Conservation (phyloP, 2,888 invertebrate species). For the Mycogona germanica region DNA sequence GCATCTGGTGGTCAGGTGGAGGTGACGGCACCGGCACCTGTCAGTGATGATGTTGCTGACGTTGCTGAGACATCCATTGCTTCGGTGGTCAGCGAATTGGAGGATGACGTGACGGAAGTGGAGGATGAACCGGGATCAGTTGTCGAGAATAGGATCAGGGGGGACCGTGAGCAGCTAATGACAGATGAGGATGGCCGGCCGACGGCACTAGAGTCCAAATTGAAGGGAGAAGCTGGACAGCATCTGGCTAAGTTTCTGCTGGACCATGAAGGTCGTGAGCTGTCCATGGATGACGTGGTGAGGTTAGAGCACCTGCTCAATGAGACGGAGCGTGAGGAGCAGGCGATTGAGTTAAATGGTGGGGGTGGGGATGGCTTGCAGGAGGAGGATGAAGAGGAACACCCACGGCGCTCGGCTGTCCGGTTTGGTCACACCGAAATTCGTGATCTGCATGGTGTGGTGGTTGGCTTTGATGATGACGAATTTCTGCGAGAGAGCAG, state of each 20-base stretch:
- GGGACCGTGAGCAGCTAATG: not conserved
- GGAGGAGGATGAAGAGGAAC: not conserved
- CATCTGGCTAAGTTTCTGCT: conserved; percentile 2
- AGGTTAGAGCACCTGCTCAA: conserved; percentile 6
- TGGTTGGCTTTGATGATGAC: not conserved
- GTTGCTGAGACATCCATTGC: not conserved
- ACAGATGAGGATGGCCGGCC: not conserved
- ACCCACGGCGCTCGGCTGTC: not conserved
- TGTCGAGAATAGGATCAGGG: not conserved
- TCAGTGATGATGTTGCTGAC: no score
- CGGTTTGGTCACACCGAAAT: not conserved
- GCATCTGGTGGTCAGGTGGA: not conserved
- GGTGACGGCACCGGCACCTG: no score
- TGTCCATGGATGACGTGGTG: conserved; percentile 6
- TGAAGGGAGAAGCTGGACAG: not conserved
- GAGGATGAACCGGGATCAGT: not conserved
- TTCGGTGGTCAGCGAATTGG: not conserved
- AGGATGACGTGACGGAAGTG: not conserved
- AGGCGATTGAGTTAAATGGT: not conserved
- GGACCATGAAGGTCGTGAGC: conserved; percentile 10
- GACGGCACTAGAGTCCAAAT: not conserved
- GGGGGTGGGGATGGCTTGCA: not conserved
- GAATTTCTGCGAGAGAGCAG: not conserved
- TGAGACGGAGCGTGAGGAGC: conserved; percentile 1
- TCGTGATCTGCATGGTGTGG: no score